Base-by-base conservation (phyloP, 2,797 vertebrate genomes). In the Brachyrhaphis roseni region DNA sequence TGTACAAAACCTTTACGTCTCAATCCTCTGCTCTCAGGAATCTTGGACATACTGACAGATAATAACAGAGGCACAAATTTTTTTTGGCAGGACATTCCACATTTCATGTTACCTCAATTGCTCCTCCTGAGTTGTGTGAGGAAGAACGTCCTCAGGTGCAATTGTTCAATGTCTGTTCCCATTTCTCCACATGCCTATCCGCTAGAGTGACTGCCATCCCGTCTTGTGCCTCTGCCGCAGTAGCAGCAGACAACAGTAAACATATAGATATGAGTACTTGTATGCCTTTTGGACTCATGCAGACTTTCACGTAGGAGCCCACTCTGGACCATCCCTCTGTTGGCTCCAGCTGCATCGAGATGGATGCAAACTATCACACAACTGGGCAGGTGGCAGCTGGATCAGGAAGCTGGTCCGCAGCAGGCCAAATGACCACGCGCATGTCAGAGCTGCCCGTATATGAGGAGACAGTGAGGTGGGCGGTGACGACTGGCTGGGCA, bases 331-430 rank as follows among this genome's bases (percentile, higher is more conserved):
- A 80, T 71, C 62, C 78, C 75, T 84, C 45, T 31, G 20, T 92
- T 89, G 92, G 91, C 88, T 85, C 57, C 64, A 28, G 82, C 74
- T 70, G 4, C 78, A 62, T 75, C 13, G 66, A 92, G 91, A 94
- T 87, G 87, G 91, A 94, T 93, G 90, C 85, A 87, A 78, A 90
- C 79, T 80, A 84, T 81, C 86, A 87, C 64, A 8, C 15, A 79
- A 82, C 83, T 80, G 86, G 88, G 89, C 92, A 94, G 92, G 91
- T 92, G 91, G 91, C 90, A 94, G 92, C 93, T 95, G 92, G 87
- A 88, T 64, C 88, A 88, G 91, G 91, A 92, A 93, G 90, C 86
- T 39, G 75, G 83, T 82, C 87, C 87, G 28, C 86, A 76, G 86
- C 88, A 87, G 88, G 86, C 86, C 86, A 87, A 85, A 88, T 78